Percentiles rank a stretch among this genome's conserved stretches.
phyloP scores from a whole-genome alignment of 2,888 invertebrate genomes.

The Sycophila texana region DNA sequence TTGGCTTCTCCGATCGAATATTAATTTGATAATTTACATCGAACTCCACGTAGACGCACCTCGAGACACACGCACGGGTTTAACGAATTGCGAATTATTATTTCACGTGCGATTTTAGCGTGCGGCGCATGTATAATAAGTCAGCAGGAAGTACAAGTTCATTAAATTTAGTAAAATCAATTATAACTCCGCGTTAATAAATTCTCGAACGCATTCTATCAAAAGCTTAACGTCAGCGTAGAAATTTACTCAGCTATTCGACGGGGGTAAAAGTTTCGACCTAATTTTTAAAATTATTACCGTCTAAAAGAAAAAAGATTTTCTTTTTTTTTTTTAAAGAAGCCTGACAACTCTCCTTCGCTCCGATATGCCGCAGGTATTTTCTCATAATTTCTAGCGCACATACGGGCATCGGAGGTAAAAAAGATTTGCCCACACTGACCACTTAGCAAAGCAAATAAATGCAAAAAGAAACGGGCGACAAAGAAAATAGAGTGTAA shows the following conservation, averaged over 20 bases:
- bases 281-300: too few relatives aligned
- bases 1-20: constrained; percentile 3
- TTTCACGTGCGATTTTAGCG: neutral
- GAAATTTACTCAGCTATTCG: neutral
- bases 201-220: neutral
- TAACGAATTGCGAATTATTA: neutral
- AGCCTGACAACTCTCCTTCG: too few relatives aligned
- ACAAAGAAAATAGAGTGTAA: too few relatives aligned
- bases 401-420: too few relatives aligned
- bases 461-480: too few relatives aligned
- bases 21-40: constrained; percentile 1
- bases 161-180: constrained; percentile 10
- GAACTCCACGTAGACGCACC: neutral
- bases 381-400: too few relatives aligned
- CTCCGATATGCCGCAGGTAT: too few relatives aligned
- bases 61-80: neutral
- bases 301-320: too few relatives aligned
- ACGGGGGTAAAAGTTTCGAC: too few relatives aligned
- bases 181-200: neutral
- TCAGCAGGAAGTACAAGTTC: neutral
- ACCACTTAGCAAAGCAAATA: too few relatives aligned
- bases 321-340: too few relatives aligned
- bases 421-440: too few relatives aligned
- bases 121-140: neutral
- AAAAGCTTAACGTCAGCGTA: neutral